These are phyloP conservation scores for Notothenia coriiceps DNA, from an alignment of 2,113 vertebrate species.

Conservation along the genomic window DNA sequence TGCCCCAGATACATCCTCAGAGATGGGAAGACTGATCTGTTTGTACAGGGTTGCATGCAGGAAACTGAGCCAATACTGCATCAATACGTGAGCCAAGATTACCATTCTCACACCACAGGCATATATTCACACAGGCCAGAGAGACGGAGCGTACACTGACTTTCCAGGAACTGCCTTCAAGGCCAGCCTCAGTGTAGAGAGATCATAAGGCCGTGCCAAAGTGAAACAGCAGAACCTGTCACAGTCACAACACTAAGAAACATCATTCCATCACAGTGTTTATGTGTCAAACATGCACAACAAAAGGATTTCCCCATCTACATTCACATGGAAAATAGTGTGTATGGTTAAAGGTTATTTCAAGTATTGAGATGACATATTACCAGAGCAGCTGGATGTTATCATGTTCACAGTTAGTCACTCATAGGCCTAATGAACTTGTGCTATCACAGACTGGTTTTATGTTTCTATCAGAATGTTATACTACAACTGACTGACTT, in stretches of 20 bases:
- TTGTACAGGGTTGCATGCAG: slow-evolving; percentile 57
- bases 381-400: too few species aligned
- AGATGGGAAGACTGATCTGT: slow-evolving; percentile 67
- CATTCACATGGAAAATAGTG: too few species aligned
- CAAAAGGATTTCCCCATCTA: too few species aligned
- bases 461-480: background rate
- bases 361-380: too few species aligned
- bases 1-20: slow-evolving; percentile 57
- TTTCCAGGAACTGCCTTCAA: slow-evolving; percentile 48
- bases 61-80: slow-evolving; percentile 60
- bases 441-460: background rate
- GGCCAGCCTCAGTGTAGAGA: background rate
- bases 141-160: slow-evolving; percentile 43
- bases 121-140: slow-evolving; percentile 48
- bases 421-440: background rate
- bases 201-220: background rate
- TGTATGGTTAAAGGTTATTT: too few species aligned
- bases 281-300: too few species aligned
- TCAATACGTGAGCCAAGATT: slow-evolving; percentile 57
- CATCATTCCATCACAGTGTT: background rate
- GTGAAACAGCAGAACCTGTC: slow-evolving; percentile 15
- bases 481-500: background rate
- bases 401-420: too few species aligned
- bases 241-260: background rate
- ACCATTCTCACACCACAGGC: slow-evolving; percentile 75